Conservation (phyloP, 2,797 vertebrate genomes). For the Myripristis jacobus region DNA sequence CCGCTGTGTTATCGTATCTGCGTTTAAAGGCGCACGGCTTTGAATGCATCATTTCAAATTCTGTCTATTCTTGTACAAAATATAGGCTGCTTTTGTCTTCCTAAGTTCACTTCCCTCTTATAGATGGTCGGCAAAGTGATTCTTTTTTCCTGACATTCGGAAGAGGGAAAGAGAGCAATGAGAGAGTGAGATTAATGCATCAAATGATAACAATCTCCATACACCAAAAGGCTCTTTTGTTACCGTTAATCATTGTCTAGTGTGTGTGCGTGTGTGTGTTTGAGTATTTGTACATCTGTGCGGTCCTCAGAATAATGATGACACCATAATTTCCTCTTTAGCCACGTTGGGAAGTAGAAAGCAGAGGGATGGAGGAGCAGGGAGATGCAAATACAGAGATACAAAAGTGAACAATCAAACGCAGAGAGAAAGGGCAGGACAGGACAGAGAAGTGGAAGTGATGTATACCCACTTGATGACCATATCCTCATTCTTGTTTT, state of each 20-base stretch:
- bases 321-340: slow-evolving; percentile 56
- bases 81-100: slow-evolving; percentile 36
- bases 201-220: slow-evolving; percentile 76
- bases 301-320: slow-evolving; percentile 64
- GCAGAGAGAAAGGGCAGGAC: background rate
- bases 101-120: slow-evolving; percentile 25
- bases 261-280: slow-evolving; percentile 18
- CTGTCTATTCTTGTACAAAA: slow-evolving; percentile 51
- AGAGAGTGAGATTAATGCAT: slow-evolving; percentile 67
- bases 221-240: slow-evolving; percentile 70
- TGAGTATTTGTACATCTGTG: slow-evolving; percentile 23
- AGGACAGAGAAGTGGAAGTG: background rate
- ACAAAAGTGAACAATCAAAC: background rate
- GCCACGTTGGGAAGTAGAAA: slow-evolving; percentile 32
- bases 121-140: slow-evolving; percentile 39
- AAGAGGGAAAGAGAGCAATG: slow-evolving; percentile 20
- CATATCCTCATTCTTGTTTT: too few species aligned
- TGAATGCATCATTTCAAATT: slow-evolving; percentile 66
- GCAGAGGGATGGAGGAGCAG: background rate
- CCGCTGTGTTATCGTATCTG: slow-evolving; percentile 38
- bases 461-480: too few species aligned
- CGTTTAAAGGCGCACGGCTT: slow-evolving; percentile 45
- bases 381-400: background rate
- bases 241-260: slow-evolving; percentile 67
- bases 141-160: slow-evolving; percentile 43